Evolutionary conservation across 2,113 vertebrate species (phyloP).

Genomic region (Illadopsis cleaveri): DNA sequence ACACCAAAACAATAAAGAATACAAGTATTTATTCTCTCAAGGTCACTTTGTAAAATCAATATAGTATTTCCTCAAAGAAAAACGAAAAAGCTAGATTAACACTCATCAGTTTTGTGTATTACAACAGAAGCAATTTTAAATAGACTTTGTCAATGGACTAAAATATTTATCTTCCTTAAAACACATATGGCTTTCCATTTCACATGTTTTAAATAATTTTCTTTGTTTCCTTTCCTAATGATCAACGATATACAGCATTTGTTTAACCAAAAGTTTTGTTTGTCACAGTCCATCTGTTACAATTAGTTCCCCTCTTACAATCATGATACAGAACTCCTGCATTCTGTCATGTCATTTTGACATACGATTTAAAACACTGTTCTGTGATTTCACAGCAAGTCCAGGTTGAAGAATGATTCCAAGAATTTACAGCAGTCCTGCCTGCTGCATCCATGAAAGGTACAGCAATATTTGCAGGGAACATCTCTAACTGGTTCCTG

Average conservation of each 20-base stretch:
- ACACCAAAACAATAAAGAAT: conserved; percentile 1
- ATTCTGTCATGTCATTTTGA: not conserved
- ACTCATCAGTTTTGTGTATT: not conserved
- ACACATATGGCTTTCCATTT: not conserved
- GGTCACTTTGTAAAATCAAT: not conserved
- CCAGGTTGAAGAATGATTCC: not conserved
- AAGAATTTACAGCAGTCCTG: not conserved
- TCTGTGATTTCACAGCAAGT: not conserved
- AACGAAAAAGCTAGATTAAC: not conserved
- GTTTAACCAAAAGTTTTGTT: conserved; percentile 5
- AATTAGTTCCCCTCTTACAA: not conserved
- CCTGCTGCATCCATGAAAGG: not conserved
- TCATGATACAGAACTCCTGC: not conserved
- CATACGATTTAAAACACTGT: not conserved
- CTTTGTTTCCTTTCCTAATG: not conserved
- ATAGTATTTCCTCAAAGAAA: not conserved
- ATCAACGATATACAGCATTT: not conserved
- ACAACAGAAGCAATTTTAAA: not conserved
- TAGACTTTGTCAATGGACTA: not conserved
- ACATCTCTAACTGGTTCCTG: not conserved
- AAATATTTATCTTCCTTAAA: conserved; percentile 1
- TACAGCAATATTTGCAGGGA: not conserved
- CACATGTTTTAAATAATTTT: not conserved
- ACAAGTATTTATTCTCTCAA: not conserved
- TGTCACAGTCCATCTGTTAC: conserved; percentile 9